Percentiles rank a stretch among this genome's conserved stretches.
These are phyloP conservation scores for Mactra quadrangularis DNA, from an alignment of 1,140 invertebrate genomes.

Conservation along the genomic window DNA sequence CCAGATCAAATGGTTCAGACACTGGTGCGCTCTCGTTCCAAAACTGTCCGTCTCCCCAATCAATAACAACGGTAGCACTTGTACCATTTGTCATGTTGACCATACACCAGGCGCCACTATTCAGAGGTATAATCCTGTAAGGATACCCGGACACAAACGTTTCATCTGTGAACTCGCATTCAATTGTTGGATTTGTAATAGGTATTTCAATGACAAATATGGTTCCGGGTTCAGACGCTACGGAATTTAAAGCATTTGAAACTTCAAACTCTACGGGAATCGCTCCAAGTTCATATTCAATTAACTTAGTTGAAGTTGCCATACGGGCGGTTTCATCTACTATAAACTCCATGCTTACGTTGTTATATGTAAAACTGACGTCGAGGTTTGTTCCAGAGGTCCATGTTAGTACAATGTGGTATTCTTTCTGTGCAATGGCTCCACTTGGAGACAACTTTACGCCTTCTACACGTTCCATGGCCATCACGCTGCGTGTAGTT, in stretches of 20 bases:
- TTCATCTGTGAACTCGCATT: conserved; percentile 8
- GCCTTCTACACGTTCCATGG: conserved; percentile 17
- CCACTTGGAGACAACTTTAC: conserved; percentile 22
- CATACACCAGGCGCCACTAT: neutral
- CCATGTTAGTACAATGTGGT: conserved; percentile 19
- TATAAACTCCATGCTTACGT: neutral
- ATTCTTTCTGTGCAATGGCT: neutral
- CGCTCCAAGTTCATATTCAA: neutral
- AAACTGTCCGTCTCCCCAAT: neutral
- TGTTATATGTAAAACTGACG: conserved; percentile 9
- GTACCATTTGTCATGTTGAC: conserved; percentile 35
- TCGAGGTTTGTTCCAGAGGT: conserved; percentile 21
- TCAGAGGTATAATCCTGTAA: neutral
- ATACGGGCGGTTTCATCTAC: neutral
- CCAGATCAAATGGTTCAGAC: neutral
- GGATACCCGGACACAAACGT: neutral
- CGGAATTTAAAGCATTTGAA: neutral
- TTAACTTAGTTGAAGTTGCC: neutral
- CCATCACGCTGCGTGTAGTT: neutral
- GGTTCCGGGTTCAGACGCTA: neutral
- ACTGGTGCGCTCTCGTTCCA: too few species aligned
- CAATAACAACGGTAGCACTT: conserved; percentile 5
- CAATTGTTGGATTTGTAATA: conserved; percentile 18
- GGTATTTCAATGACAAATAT: conserved; percentile 40
- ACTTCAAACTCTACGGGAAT: neutral